Base-by-base conservation (phyloP, 2,113 vertebrate genomes). In the Trogon surrucura region DNA sequence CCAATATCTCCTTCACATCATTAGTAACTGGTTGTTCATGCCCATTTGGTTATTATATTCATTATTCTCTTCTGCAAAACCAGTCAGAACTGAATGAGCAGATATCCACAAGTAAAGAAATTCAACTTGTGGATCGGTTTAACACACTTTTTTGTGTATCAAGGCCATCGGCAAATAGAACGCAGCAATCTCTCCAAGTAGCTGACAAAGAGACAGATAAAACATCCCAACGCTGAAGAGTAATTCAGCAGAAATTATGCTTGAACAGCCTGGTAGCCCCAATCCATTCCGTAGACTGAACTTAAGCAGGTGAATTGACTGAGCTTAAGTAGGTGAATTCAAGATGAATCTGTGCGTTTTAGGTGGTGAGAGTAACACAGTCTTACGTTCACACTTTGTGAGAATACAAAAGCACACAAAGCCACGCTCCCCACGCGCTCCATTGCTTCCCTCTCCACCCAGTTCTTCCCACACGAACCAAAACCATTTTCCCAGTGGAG, bases 181-280 rank as follows among this genome's bases (percentile, higher is more conserved):
- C 61, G 74, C 73, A 73, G 88, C 36, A 18, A 5, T 85, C 69
- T 58, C 77, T 94, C 80, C 8, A 3, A 18, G 29, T 77, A 89
- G 85, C 80, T 96, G 85, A 84, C 88, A 91, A 25, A 83, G 80
- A 85, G 70, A 81, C 57, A 96, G 80, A 95, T 83, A 92, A 92
- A 95, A 65, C 80, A 75, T 41, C 69, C 67, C 73, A 50, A 11
- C 47, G 80, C 86, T 71, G 71, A 87, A 80, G 84, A 69, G 50
- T 34, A 26, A 82, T 80, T 83, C 91, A 86, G 72, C 69, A 90
- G 79, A 78, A 92, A 88, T 80, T 32, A 72, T 30, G 70, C 66
- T 18, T 41, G 19, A 80, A 29, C 47, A 88, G 89, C 81, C 71
- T 71, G 45, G 30, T 61, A 47, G 57, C 83, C 23, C 45, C 2